Evolutionary conservation across 2,113 vertebrate species (phyloP).

Genomic region (Formicarius rufipectus): DNA sequence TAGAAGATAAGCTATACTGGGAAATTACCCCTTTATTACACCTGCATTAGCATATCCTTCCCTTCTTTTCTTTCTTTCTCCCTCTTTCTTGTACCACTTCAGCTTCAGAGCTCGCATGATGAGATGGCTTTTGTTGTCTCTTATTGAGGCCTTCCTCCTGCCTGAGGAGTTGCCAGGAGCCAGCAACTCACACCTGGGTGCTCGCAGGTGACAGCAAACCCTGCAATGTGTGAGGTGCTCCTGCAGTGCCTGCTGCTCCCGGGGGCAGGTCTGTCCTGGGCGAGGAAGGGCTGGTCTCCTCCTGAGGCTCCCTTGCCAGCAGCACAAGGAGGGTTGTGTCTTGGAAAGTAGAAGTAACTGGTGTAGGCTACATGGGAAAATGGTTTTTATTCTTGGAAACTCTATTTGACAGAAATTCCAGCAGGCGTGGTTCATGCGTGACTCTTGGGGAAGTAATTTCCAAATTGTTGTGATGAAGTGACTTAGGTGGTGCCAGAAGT

Average conservation of each 20-base stretch:
- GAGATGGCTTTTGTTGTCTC: not conserved
- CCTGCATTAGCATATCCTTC: not conserved
- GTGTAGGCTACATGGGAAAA: not conserved
- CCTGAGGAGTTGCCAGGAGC: not conserved
- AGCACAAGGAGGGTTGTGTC: too few species aligned
- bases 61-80: not conserved
- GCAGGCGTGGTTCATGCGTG: fast-evolving
- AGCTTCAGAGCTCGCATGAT: not conserved
- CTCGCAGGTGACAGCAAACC: fast-evolving
- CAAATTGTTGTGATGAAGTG: not conserved
- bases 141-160: not conserved
- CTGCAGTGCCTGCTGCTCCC: not conserved
- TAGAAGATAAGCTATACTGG: not conserved
- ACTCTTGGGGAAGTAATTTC: not conserved
- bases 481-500: not conserved
- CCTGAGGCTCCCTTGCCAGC: not conserved
- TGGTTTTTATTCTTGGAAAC: not conserved
- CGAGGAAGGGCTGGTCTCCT: not conserved
- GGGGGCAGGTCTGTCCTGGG: not conserved
- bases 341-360: not conserved
- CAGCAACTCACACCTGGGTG: not conserved
- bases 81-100: not conserved
- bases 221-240: not conserved
- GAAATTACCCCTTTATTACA: not conserved
- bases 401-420: not conserved